Evolutionary conservation across 2,797 vertebrate genomes (phyloP).

Genomic region (Muraenolepis orangiensis): DNA sequence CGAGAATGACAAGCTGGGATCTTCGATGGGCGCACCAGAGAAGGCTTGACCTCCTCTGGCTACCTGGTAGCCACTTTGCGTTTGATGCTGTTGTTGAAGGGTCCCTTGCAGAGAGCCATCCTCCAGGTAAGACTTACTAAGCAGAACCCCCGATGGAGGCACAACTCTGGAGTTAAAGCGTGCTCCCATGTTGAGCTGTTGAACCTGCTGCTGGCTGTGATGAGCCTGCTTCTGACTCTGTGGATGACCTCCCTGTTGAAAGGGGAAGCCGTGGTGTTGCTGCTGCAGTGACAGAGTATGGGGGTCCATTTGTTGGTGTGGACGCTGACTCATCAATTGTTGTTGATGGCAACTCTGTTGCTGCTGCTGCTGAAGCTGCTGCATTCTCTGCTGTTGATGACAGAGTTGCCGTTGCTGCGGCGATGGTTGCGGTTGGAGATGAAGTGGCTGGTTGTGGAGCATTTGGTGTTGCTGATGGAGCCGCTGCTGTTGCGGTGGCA

Average conservation of each 20-base stretch:
- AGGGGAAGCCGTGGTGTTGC: slow-evolving; percentile 86
- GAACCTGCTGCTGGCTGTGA: slow-evolving; percentile 60
- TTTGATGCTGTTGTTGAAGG: slow-evolving; percentile 62
- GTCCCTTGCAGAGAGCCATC: slow-evolving; percentile 49
- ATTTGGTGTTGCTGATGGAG: slow-evolving; percentile 76
- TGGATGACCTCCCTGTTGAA: slow-evolving; percentile 82
- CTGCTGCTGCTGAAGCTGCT: slow-evolving; percentile 79
- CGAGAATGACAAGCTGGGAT: slow-evolving; percentile 76
- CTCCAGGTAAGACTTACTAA: slow-evolving; percentile 82
- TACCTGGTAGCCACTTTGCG: slow-evolving; percentile 73
- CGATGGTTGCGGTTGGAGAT: slow-evolving; percentile 72
- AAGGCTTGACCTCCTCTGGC: slow-evolving; percentile 78
- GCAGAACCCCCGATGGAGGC: slow-evolving; percentile 72
- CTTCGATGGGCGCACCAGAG: slow-evolving; percentile 70
- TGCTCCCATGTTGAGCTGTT: slow-evolving; percentile 68
- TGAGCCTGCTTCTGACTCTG: slow-evolving; percentile 72
- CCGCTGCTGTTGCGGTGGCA: slow-evolving; percentile 79
- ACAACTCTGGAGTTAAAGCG: slow-evolving; percentile 70
- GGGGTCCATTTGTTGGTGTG: slow-evolving; percentile 81
- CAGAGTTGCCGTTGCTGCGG: slow-evolving; percentile 74
- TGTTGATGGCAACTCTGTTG: slow-evolving; percentile 62
- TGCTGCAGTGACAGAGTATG: slow-evolving; percentile 83
- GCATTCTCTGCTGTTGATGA: slow-evolving; percentile 73
- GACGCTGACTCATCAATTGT: slow-evolving; percentile 70
- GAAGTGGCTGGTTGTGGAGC: slow-evolving; percentile 83